These are phyloP conservation scores for Caenorhabditis angaria DNA, from an alignment of 2,888 invertebrate genomes.

Conservation along the genomic window DNA sequence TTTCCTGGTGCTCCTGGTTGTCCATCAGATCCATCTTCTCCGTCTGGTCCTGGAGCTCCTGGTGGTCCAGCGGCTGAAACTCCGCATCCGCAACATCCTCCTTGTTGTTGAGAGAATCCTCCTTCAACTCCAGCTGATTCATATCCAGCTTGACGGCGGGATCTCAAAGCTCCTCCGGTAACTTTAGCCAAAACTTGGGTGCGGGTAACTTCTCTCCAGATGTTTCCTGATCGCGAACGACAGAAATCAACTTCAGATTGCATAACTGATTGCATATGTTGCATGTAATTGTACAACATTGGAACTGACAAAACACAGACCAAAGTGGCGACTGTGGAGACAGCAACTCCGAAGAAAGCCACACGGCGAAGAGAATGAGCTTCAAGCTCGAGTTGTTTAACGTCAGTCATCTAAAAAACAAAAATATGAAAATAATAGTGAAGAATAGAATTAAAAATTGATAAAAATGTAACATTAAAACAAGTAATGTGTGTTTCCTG, in stretches of 20 bases:
- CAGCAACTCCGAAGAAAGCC: conserved; percentile 60
- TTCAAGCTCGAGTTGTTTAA: conserved; percentile 55
- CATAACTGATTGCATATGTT: conserved; percentile 64
- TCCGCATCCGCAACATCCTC: conserved; percentile 61
- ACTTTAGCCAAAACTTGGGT: conserved; percentile 62
- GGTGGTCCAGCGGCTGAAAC: conserved; percentile 52
- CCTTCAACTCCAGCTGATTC: conserved; percentile 50
- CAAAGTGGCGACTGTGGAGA: conserved; percentile 58
- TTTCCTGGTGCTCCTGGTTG: conserved; percentile 50
- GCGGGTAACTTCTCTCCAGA: conserved; percentile 63
- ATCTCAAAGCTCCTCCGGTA: conserved; percentile 49
- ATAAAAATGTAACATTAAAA: conserved; percentile 3
- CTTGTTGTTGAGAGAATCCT: conserved; percentile 27
- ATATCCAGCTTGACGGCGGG: conserved; percentile 63
- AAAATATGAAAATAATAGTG: neutral
- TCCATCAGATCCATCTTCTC: conserved; percentile 57
- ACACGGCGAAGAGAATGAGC: conserved; percentile 54
- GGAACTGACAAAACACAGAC: conserved; percentile 60
- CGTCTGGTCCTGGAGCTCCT: conserved; percentile 58
- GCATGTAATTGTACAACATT: conserved; percentile 67
- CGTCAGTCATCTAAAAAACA: conserved; percentile 52
- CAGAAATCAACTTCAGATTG: conserved; percentile 59
- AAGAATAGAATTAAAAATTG: neutral
- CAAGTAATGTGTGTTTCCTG: neutral
- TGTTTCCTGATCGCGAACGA: conserved; percentile 59